phyloP scores from a whole-genome alignment of 1,140 invertebrate genomes.

The Orius laevigatus region DNA sequence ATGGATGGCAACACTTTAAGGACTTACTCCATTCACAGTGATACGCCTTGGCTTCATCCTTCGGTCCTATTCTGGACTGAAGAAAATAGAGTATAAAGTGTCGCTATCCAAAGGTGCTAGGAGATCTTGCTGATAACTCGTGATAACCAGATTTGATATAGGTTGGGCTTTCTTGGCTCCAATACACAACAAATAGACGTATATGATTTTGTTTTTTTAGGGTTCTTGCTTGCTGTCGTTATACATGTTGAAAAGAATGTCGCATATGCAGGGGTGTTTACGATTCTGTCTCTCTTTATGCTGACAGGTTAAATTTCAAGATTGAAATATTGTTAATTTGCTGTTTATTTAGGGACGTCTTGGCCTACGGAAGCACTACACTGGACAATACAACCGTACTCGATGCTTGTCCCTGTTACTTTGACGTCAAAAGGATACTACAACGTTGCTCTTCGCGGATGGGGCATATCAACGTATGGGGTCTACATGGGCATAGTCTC shows the following conservation, averaged over 20 bases:
- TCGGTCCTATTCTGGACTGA: no score
- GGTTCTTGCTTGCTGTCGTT: slow-evolving; percentile 11
- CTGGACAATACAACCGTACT: slow-evolving; percentile 12
- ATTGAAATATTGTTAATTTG: no score
- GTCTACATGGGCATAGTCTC: slow-evolving; percentile 6
- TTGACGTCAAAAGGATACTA: slow-evolving; percentile 1
- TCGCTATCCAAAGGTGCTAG: no score
- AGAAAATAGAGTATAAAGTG: no score
- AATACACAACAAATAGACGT: no score
- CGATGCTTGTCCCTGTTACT: slow-evolving; percentile 1
- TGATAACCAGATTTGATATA: no score
- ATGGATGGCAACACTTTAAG: no score
- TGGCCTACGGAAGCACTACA: slow-evolving; percentile 14
- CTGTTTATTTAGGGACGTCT: slow-evolving; percentile 10
- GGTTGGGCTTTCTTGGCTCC: no score
- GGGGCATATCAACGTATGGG: not conserved
- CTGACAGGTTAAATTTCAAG: slow-evolving; percentile 11
- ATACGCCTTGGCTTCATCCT: no score
- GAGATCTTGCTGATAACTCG: no score
- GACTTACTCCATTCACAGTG: no score
- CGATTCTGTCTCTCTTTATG: slow-evolving; percentile 14
- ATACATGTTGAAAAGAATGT: slow-evolving; percentile 12
- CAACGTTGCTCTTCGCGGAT: slow-evolving; percentile 10
- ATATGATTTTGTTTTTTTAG: slow-evolving; percentile 8
- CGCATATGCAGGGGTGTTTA: slow-evolving; percentile 13